Evolutionary conservation across 2,888 invertebrate species (phyloP).

Genomic region (Didymodactylos carnosus): DNA sequence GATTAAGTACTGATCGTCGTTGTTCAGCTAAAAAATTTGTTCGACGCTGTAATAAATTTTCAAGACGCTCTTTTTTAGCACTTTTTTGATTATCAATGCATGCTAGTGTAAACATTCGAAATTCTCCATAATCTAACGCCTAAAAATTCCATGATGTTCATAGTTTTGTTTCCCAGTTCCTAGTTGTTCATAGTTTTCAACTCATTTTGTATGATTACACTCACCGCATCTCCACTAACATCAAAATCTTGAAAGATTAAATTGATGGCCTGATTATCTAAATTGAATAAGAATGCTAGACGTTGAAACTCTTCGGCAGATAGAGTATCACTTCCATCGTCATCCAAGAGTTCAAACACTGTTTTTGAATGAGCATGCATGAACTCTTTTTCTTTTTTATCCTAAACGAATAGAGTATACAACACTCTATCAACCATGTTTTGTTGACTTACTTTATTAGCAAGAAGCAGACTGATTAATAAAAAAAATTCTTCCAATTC

Average conservation of each 20-base stretch:
- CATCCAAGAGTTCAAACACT: background rate
- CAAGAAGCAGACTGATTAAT: background rate
- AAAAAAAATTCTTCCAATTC: background rate
- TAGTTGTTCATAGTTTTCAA: no score
- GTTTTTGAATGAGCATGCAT: background rate
- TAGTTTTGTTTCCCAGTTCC: no score
- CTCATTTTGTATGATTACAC: no score
- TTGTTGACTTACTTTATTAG: background rate
- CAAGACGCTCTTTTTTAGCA: constrained; percentile 10
- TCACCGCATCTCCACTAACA: background rate
- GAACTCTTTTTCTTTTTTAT: background rate
- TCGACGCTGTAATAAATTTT: background rate
- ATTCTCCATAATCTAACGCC: constrained; percentile 20
- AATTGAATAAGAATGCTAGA: background rate
- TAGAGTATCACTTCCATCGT: background rate
- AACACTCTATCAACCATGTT: no score
- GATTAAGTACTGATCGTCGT: background rate
- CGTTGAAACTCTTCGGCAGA: background rate
- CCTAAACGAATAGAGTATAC: background rate
- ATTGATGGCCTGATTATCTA: background rate
- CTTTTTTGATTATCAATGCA: constrained; percentile 19
- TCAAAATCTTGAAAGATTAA: background rate
- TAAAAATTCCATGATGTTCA: no score
- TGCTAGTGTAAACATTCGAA: constrained; percentile 20
- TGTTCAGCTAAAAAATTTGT: background rate